Evolutionary conservation across 2,113 vertebrate genomes (phyloP).

Genomic region (Brachirus orientalis): DNA sequence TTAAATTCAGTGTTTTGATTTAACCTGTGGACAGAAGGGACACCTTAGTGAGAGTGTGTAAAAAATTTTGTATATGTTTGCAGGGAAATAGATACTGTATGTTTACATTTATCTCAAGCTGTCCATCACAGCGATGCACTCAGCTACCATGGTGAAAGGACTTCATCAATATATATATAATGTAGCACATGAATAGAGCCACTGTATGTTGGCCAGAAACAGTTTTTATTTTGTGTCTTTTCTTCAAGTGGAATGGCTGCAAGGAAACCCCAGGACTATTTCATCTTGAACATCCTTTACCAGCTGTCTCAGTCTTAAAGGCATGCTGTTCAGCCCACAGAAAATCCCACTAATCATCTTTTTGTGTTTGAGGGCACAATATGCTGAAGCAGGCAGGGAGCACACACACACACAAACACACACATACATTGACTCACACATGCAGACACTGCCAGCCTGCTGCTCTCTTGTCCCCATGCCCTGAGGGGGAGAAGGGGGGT

Average conservation of each 20-base stretch:
- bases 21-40: conserved; percentile 68
- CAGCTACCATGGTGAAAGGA: conserved; percentile 37
- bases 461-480: conserved; percentile 79
- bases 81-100: neutral
- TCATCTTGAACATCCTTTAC: conserved; percentile 79
- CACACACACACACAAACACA: conserved; percentile 50
- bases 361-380: conserved; percentile 85
- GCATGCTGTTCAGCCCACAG: conserved; percentile 79
- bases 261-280: conserved; percentile 77
- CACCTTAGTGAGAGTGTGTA: conserved; percentile 24
- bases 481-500: conserved; percentile 63
- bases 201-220: conserved; percentile 41
- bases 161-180: conserved; percentile 54
- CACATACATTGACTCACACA: conserved; percentile 37
- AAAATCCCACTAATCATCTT: conserved; percentile 85
- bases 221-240: conserved; percentile 65
- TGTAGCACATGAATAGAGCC: conserved; percentile 23
- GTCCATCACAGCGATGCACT: conserved; percentile 37
- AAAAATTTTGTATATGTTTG: conserved; percentile 5
- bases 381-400: conserved; percentile 81
- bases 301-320: conserved; percentile 84
- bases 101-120: conserved; percentile 28
- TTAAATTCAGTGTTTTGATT: conserved; percentile 76
- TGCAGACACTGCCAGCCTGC: conserved; percentile 70
- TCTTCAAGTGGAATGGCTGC: conserved; percentile 74